Evolutionary conservation across 2,113 vertebrate genomes (phyloP), one percentile per base, ranked within the genome.

Genomic region (Oxyura jamaicensis): DNA sequence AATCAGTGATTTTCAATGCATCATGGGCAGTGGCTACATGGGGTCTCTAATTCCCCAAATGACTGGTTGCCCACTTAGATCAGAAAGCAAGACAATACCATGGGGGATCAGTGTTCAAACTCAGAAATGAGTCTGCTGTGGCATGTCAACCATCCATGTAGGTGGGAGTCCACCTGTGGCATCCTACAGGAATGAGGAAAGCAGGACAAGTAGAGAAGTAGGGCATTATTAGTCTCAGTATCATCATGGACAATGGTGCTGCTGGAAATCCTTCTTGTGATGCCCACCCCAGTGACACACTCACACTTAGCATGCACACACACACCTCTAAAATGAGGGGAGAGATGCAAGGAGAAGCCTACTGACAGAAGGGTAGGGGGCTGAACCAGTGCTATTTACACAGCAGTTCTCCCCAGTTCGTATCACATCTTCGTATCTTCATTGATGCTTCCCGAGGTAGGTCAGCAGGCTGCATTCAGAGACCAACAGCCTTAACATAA

Each of bases 221-320:
- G 33, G 26, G 44, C 0, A 1, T 36, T 41, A 35, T 58, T 65
- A 53, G 50, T 35, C n/a, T n/a, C 75, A 12, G 16, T 1, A 1
- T 66, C 46, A 36, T 21, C 44, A 35, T 1, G 22, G 81, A 33
- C 26, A 23, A 2, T 1, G 33, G 20, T 1, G 7, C 50, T 58
- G 39, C 41, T 63, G 73, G 31, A 78, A 84, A 81, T 63, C 31
- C n/a, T 66, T 39, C 22, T 26, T 29, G 31, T 25, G 44, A 48
- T 21, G 19, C 16, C n/a, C 46, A 25, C 36, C 16, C n/a, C 52
- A 25, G 41, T 3, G 11, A 48, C 33, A 73, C 18, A 39, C 13
- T 48, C 44, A 42, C 55, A 23, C 29, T 35, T 31, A 25, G 1
- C 58, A 20, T 39, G 60, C 0, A 0, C 13, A 33, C 35, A 31